phyloP scores from a whole-genome alignment of 2,113 vertebrate genomes.

The Bostrychus sinensis region DNA sequence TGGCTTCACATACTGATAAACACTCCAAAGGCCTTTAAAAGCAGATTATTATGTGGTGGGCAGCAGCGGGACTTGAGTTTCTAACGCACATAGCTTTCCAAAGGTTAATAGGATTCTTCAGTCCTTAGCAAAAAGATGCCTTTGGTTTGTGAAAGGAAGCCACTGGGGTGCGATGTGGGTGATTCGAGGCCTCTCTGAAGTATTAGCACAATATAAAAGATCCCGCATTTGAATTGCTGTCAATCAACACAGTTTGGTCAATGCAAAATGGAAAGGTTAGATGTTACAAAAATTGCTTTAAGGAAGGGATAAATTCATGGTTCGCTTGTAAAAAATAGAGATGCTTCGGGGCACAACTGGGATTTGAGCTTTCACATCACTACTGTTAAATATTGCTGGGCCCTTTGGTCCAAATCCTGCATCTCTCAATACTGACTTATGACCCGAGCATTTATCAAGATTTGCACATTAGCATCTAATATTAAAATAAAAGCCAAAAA shows the following conservation, averaged over 20 bases:
- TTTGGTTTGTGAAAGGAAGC: conserved; percentile 9
- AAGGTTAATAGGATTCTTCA: conserved; percentile 64
- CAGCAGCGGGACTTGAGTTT: conserved; percentile 10
- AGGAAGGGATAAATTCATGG: not conserved
- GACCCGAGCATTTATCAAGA: not conserved
- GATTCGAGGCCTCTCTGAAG: not conserved
- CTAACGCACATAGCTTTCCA: conserved; percentile 39
- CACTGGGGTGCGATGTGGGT: not conserved
- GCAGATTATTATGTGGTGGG: conserved; percentile 36
- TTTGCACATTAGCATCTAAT: not conserved
- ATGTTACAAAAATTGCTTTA: not conserved
- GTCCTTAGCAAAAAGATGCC: conserved; percentile 2
- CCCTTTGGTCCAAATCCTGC: not conserved
- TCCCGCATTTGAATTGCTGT: conserved; percentile 12
- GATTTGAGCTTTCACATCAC: not conserved
- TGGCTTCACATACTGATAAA: conserved; percentile 48
- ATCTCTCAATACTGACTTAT: not conserved
- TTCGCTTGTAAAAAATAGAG: not conserved
- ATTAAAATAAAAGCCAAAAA: not conserved
- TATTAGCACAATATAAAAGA: conserved; percentile 22
- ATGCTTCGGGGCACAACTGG: not conserved
- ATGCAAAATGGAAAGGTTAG: not conserved
- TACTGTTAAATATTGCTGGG: not conserved
- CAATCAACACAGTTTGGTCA: not conserved
- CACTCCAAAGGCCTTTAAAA: conserved; percentile 19